Conservation (phyloP, 1,140 invertebrate species). For the Trissolcus basalis region DNA sequence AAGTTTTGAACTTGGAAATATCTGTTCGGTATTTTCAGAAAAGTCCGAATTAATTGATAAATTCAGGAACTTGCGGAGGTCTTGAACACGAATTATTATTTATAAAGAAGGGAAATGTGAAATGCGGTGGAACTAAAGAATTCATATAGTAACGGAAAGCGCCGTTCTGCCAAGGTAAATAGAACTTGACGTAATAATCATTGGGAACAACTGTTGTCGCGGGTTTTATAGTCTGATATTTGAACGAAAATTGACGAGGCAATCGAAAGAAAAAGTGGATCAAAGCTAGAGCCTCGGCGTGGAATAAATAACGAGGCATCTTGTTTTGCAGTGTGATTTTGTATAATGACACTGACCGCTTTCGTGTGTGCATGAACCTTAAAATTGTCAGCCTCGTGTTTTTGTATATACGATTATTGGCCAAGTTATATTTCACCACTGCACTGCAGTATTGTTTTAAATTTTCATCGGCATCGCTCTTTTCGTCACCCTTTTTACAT, state of each 20-base stretch:
- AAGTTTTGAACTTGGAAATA: too few species aligned
- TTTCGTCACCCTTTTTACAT: neutral
- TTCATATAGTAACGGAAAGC: slow-evolving; percentile 30
- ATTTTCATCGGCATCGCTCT: neutral
- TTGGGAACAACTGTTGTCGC: neutral
- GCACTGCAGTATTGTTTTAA: slow-evolving; percentile 35
- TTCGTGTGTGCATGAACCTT: slow-evolving; percentile 14
- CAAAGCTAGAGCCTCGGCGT: slow-evolving; percentile 42
- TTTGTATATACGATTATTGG: slow-evolving; percentile 33
- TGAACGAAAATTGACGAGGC: neutral
- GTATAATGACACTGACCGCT: slow-evolving; percentile 35
- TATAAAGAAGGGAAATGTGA: slow-evolving; percentile 12
- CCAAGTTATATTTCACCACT: slow-evolving; percentile 21
- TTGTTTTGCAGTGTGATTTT: neutral
- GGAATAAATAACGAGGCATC: slow-evolving; percentile 37
- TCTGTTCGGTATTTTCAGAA: too few species aligned
- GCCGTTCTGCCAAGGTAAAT: slow-evolving; percentile 18
- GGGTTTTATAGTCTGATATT: too few species aligned
- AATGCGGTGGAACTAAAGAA: slow-evolving; percentile 39
- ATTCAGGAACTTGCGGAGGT: too few species aligned
- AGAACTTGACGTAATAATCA: slow-evolving; percentile 15
- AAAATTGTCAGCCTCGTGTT: slow-evolving; percentile 20
- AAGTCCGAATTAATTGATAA: too few species aligned
- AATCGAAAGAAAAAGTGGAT: slow-evolving; percentile 24
- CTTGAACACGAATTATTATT: too few species aligned